Base-by-base conservation (phyloP, 23 tunicate genomes). In the Diplosoma virens region DNA sequence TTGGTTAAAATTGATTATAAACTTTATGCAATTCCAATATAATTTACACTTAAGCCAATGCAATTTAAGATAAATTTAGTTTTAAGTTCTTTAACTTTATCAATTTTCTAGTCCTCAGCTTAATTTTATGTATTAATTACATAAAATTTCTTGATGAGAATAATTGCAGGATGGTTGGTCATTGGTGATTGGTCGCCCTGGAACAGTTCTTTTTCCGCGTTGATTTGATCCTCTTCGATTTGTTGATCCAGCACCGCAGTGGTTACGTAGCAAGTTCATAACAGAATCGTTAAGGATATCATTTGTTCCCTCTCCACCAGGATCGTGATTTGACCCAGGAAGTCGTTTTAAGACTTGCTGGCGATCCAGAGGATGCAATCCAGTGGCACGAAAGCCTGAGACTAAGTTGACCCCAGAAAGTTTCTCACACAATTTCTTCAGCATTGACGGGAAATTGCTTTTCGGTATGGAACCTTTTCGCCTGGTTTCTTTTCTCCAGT, bases 401-500 rank as follows among this genome's bases (percentile, higher is more conserved):
- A 6, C n/a, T 27, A 63, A 27, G 29, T 63, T 63, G 34, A 5
- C 16, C 20, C 35, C 27, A 26, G 70, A 27, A 63, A 63, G 35
- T 7, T 34, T 63, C 36, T 63, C 70, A 63, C 20, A 63, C 70
- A 63, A 35, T 11, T 30, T 4, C 29, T 63, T 63, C 16, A 63
- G 70, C 70, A 63, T 5, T 63, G 35, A 34, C 5, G 70, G 20
- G 20, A 63, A 63, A 34, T 63, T 34, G 16, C 35, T 27, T 20
- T 63, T 63, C n/a, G 70, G 33, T 27, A 29, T 63, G 70, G 70
- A 26, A 3, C 70, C 70, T 30, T 63, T 63, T 5, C 36, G 36
- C 27, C 70, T 7, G 18, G 58, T 70, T 14, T 70, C 76, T 25
- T 37, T 70, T 22, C 66, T 41, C 76, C 76, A 70, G 22, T 37